Conservation (phyloP, 2,113 vertebrate species). For the Tetrax tetrax region DNA sequence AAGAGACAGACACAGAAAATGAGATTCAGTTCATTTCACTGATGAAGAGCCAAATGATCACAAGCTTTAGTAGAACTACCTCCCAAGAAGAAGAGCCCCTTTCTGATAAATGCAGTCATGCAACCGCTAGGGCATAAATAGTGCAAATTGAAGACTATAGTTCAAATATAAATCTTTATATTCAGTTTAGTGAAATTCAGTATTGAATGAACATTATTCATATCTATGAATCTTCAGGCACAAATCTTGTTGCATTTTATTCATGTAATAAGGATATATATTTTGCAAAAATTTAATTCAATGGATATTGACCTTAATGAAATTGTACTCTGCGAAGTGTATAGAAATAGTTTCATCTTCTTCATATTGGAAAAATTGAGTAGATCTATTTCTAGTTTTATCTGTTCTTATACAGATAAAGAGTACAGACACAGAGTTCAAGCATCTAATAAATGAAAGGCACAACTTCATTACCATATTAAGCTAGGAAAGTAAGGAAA, state of each 20-base stretch:
- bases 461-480: background rate
- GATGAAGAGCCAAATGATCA: constrained; percentile 4
- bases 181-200: constrained; percentile 32
- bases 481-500: background rate
- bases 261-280: constrained; percentile 35
- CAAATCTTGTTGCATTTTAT: constrained; percentile 58
- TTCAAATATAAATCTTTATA: constrained; percentile 34
- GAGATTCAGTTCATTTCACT: constrained; percentile 33
- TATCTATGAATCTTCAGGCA: constrained; percentile 33
- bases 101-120: constrained; percentile 1
- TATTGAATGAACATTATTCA: constrained; percentile 22
- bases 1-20: background rate
- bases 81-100: constrained; percentile 22
- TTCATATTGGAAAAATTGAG: constrained; percentile 35
- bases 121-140: background rate
- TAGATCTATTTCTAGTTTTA: constrained; percentile 48
- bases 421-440: background rate
- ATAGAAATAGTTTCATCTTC: constrained; percentile 50
- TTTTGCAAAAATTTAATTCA: constrained; percentile 57
- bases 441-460: constrained; percentile 15
- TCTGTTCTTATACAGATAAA: background rate
- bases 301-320: constrained; percentile 55
- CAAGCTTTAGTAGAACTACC: constrained; percentile 52
- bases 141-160: constrained; percentile 16
- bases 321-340: constrained; percentile 66